These are phyloP conservation scores for Tenthredo notha DNA, from an alignment of 2,888 invertebrate genomes.

Conservation along the genomic window DNA sequence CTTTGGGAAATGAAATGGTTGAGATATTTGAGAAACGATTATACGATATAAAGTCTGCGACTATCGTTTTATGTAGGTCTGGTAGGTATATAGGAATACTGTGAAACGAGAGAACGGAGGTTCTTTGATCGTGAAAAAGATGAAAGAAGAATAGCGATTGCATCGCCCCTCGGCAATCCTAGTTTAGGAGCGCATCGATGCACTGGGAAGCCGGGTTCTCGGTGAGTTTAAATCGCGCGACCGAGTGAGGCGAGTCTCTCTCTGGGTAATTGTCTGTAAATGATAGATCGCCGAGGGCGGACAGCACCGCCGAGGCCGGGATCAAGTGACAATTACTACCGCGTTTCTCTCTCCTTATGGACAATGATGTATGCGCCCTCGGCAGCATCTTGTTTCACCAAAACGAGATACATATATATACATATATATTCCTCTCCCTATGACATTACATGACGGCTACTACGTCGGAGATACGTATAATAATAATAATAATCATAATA, in stretches of 20 bases:
- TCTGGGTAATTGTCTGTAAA: constrained; percentile 74
- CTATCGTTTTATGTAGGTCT: background rate
- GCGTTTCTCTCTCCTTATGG: constrained; percentile 67
- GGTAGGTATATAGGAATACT: background rate
- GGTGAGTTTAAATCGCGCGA: constrained; percentile 21
- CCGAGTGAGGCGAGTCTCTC: constrained; percentile 35
- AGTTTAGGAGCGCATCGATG: constrained; percentile 43
- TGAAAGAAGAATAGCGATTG: constrained; percentile 38
- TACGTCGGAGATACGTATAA: background rate
- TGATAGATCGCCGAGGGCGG: constrained; percentile 70
- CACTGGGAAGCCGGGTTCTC: constrained; percentile 27
- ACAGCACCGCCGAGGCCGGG: constrained; percentile 59
- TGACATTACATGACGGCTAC: background rate
- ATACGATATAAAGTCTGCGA: background rate
- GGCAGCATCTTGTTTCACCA: constrained; percentile 6
- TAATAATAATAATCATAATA: background rate
- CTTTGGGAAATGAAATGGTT: background rate
- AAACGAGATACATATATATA: constrained; percentile 25
- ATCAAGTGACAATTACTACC: constrained; percentile 75
- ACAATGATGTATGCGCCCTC: constrained; percentile 71
- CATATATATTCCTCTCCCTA: background rate
- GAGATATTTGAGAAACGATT: constrained; percentile 8
- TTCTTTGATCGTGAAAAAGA: constrained; percentile 40
- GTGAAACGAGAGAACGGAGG: background rate
- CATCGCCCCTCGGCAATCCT: constrained; percentile 44